Base-by-base conservation (phyloP, 1,140 invertebrate genomes). In the Bathynomus jamesi region DNA sequence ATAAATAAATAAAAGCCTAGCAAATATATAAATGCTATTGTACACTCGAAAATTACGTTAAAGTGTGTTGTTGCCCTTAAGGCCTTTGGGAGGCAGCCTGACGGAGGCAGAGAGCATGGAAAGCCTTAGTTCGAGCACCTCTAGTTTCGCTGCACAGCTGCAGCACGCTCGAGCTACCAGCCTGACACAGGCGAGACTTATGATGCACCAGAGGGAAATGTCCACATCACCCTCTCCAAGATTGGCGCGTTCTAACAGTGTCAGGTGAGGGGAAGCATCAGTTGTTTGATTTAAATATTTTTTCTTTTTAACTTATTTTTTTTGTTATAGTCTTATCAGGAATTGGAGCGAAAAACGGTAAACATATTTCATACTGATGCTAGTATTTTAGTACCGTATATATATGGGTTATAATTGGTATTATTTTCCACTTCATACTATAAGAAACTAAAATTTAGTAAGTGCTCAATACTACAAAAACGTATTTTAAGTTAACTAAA, bases 171-270 rank as follows among this genome's bases (percentile, higher is more conserved):
- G 91, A 80, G 90, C 91, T 78, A 80, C 83, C 61, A 92, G 90
- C 83, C 85, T 91, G 81, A 91, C 89, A 28, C 90, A 91, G 81
- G 88, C 90, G 61, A 84, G 89, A 73, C 85, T 91, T 69, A 84
- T 90, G 79, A 83, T 87, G 78, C 85, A 87, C 75, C 86, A 86
- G 67, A 82, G 87, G 75, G 86, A 87, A 80, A 87, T 77, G 63
- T 72, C 76, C 66, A 65, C 84, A 10, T 87, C 86, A 40, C 86
- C 85, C 53, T 86, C 83, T 61, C 86, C 86, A n/a, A 85, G 91
- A 77, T 84, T 95, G 74, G 91, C 92, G 84, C 85, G 95, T 79
- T 96, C 94, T 83, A 96, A 96, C 67, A 77, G 76, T 69, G 75
- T 95, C 82, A 93, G 92, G 91, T 93, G 17, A 40, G 32, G 32